Base-by-base conservation (phyloP, 1,140 invertebrate genomes). In the Tetranychus urticae region DNA sequence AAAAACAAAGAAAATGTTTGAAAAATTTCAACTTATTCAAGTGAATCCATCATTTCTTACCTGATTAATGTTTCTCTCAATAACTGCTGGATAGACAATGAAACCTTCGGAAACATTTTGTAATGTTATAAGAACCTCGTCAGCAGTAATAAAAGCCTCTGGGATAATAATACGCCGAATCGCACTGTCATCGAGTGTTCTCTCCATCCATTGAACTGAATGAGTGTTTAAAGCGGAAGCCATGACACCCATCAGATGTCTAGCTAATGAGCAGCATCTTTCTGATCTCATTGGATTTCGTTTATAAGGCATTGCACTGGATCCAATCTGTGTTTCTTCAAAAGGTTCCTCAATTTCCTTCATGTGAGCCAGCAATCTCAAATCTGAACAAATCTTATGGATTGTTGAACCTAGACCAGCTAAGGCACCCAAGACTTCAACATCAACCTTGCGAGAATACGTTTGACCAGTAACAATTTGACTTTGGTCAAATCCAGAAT, bases 281-380 rank as follows among this genome's bases (percentile, higher is more conserved):
- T 99, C 94, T 33, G 85, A 86, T 61, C 92, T 78, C 91, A 99
- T 99, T 1, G 96, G 96, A 71, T 99, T 99, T 45, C 92, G 78
- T 70, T 99, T 99, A 71, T 99, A 99, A 0, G 96, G 77, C 79
- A 81, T 81, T 2, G 79, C 79, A 69, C 76, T 78, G 4, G 77
- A 80, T 2, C 91, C 92, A 64, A 97, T 96, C 74, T 99, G 94
- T 1, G 85, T 85, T 36, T 77, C 80, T 70, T 99, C 94, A 75
- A 98, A 98, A 0, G 94, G 96, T 71, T 99, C 96, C 69, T 97
- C 91, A 1, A 99, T 69, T 74, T 99, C 96, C 70, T 97, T 97
- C 72, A 87, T 83, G 48, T 81, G 88, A 0, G 92, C 90, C 14
- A 97, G 71, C 1, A 97, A 76, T 34, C 92, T 77, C 47, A 78